Conservation (phyloP, 2,113 vertebrate genomes). For the Pluvialis apricaria region DNA sequence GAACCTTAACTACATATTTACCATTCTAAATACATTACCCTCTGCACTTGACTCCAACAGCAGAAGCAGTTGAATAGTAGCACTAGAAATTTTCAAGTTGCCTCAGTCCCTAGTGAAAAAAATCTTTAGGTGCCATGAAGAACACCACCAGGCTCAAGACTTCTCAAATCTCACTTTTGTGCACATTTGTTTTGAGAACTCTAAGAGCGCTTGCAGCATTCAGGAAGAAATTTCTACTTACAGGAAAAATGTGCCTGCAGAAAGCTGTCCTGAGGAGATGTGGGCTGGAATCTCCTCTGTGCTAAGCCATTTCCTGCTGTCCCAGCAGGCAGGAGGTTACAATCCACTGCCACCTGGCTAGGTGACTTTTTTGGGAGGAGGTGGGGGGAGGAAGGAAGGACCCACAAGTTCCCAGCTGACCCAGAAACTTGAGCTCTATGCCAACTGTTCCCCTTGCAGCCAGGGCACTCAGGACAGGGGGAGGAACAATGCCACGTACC, state of each 20-base stretch:
- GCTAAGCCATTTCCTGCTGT: neutral
- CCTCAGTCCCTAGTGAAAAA: neutral
- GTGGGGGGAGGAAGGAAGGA: constrained; percentile 9
- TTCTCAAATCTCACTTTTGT: neutral
- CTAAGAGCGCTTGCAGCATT: neutral
- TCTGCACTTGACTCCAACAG: neutral
- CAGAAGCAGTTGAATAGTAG: neutral
- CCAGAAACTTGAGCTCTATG: neutral
- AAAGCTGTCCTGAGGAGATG: neutral
- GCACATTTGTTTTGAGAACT: neutral
- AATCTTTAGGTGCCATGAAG: neutral
- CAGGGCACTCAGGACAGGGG: neutral
- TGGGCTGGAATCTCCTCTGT: constrained; percentile 10
- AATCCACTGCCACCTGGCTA: neutral
- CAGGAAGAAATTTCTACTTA: neutral
- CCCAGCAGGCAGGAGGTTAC: neutral
- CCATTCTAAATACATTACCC: neutral
- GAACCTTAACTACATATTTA: neutral
- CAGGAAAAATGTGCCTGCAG: neutral
- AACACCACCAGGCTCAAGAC: neutral
- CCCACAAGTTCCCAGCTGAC: neutral
- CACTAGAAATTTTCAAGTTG: neutral
- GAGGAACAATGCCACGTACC: neutral
- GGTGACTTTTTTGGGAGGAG: neutral
- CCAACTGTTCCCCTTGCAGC: neutral